These are phyloP conservation scores for Octomys mimax DNA, from an alignment of 2,797 vertebrate species.

Conservation along the genomic window DNA sequence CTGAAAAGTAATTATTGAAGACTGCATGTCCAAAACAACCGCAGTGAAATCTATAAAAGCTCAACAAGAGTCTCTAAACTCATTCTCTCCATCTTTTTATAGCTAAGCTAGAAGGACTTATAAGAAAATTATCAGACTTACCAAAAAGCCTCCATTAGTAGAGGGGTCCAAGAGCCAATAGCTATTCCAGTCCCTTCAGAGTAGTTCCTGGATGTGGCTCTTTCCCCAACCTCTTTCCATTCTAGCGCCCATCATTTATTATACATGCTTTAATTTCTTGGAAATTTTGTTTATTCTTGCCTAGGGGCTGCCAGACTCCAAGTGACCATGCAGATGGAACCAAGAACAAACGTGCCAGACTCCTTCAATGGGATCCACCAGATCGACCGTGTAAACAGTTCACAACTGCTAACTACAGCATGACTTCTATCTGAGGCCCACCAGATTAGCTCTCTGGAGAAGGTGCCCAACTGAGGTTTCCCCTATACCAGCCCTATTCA, in stretches of 20 bases:
- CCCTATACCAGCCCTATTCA: background rate
- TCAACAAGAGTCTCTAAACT: background rate
- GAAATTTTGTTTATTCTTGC: background rate
- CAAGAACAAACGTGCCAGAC: background rate
- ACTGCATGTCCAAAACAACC: background rate
- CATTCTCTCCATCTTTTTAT: background rate
- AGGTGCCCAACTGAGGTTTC: background rate
- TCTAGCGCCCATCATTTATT: background rate
- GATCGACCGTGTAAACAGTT: background rate
- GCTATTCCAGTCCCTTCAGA: background rate
- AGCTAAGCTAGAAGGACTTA: background rate
- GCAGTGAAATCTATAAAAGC: background rate
- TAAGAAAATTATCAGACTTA: background rate
- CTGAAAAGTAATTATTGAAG: slow-evolving; percentile 13
- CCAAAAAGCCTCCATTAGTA: background rate
- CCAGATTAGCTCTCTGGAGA: background rate
- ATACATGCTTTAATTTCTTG: background rate
- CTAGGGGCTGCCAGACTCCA: background rate
- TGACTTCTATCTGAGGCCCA: background rate
- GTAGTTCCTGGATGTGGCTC: no score
- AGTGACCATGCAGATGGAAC: background rate
- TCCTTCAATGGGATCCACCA: background rate
- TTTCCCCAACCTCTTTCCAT: background rate
- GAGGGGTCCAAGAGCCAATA: background rate
- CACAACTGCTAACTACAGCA: background rate